These are phyloP conservation scores for Scomber japonicus DNA, from an alignment of 2,113 vertebrate genomes.

Conservation along the genomic window DNA sequence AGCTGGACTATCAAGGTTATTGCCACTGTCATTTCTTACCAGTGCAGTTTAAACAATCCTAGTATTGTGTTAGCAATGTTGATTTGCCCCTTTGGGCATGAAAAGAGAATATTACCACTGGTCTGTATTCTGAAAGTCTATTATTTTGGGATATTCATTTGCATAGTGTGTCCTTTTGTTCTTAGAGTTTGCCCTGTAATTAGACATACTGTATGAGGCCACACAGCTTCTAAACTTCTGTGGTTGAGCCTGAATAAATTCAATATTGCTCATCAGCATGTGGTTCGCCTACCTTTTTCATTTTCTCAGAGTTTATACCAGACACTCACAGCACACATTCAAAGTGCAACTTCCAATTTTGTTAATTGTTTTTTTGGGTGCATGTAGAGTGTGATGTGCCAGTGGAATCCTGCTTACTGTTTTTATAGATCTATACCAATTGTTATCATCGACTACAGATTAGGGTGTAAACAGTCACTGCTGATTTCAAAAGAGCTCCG, in stretches of 20 bases:
- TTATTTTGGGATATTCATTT: slow-evolving; percentile 4
- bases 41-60: not conserved
- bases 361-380: not conserved
- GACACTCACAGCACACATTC: not conserved
- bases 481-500: slow-evolving; percentile 1
- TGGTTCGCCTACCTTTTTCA: slow-evolving; percentile 17
- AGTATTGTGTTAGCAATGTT: not conserved
- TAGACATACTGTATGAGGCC: slow-evolving; percentile 13
- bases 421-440: not conserved
- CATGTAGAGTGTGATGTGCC: not conserved
- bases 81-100: not conserved
- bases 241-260: slow-evolving; percentile 10
- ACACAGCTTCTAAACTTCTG: slow-evolving; percentile 21
- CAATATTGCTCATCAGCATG: slow-evolving; percentile 29
- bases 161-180: slow-evolving; percentile 27
- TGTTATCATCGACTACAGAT: not conserved
- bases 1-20: not conserved
- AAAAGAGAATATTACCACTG: not conserved
- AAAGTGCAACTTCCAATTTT: too few relatives aligned
- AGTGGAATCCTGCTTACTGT: not conserved
- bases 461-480: not conserved
- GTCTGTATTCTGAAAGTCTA: slow-evolving; percentile 3
- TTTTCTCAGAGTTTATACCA: not conserved
- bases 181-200: slow-evolving; percentile 8
- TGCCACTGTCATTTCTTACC: not conserved